phyloP scores from a whole-genome alignment of 2,113 vertebrate genomes.

The Camelus bactrianus region DNA sequence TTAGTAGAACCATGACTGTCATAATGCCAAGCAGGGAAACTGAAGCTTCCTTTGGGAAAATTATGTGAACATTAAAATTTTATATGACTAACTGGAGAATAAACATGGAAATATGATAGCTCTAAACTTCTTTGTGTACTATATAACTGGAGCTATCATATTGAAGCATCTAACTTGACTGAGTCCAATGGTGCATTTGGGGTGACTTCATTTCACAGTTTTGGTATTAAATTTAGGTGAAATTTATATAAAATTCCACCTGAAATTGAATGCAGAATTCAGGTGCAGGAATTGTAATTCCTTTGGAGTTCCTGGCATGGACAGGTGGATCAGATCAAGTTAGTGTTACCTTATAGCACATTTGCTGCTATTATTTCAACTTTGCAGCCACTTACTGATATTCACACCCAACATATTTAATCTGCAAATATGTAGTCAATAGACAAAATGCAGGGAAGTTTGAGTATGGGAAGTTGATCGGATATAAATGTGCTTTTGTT shows the following conservation, averaged over 20 bases:
- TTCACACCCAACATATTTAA: background rate
- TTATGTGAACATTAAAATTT: constrained; percentile 56
- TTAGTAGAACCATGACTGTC: constrained; percentile 21
- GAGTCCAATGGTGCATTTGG: background rate
- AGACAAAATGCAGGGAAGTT: background rate
- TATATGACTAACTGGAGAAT: constrained; percentile 57
- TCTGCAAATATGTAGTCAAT: background rate
- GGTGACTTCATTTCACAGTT: background rate
- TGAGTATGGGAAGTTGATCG: constrained; percentile 5
- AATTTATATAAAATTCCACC: constrained; percentile 33
- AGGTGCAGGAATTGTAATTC: constrained; percentile 43
- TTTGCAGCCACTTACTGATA: background rate
- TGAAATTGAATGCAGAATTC: background rate
- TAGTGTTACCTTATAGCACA: background rate
- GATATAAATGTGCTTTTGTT: constrained; percentile 43
- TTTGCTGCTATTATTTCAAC: background rate
- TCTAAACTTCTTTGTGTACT: constrained; percentile 10
- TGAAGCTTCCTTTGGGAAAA: constrained; percentile 76
- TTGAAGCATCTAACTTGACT: constrained; percentile 61
- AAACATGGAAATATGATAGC: constrained; percentile 53
- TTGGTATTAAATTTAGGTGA: constrained; percentile 37
- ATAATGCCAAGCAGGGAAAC: constrained; percentile 69
- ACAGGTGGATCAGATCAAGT: background rate
- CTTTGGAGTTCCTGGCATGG: constrained; percentile 52
- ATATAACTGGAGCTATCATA: constrained; percentile 44